phyloP scores from a whole-genome alignment of 2,888 invertebrate species.

The Tubulanus polymorphus region DNA sequence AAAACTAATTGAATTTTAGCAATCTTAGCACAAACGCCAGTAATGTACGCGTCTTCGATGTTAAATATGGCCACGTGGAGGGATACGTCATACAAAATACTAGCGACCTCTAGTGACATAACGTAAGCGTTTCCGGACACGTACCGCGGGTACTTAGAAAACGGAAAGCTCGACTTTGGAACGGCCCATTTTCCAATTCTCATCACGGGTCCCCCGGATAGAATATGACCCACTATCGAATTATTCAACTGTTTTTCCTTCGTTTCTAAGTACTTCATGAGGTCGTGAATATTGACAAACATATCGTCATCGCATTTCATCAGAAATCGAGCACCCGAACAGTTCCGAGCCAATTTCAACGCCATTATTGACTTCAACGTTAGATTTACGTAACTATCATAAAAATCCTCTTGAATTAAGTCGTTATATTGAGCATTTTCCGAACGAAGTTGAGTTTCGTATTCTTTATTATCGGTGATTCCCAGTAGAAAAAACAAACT shows the following conservation, averaged over 20 bases:
- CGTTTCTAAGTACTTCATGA: slow-evolving; percentile 15
- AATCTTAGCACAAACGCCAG: not conserved
- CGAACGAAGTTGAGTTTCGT: not conserved
- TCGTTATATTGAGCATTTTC: slow-evolving; percentile 14
- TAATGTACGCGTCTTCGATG: not conserved
- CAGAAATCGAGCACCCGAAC: slow-evolving; percentile 31
- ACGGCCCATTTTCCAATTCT: not conserved
- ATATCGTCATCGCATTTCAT: slow-evolving; percentile 48
- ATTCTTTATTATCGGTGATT: not conserved
- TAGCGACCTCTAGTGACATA: not conserved
- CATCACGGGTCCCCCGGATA: not conserved
- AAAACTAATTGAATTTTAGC: not conserved
- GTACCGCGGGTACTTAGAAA: not conserved
- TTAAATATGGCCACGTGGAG: not conserved
- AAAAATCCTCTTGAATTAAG: slow-evolving; percentile 24
- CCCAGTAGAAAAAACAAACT: not conserved
- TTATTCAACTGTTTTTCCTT: not conserved
- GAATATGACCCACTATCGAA: not conserved
- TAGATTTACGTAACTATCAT: slow-evolving; percentile 40
- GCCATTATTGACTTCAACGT: slow-evolving; percentile 46
- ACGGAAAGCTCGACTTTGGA: not conserved
- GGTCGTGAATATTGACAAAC: slow-evolving; percentile 51
- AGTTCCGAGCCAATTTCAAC: slow-evolving; percentile 36
- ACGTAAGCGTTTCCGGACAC: not conserved
- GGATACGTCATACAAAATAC: not conserved